Evolutionary conservation across 2,888 invertebrate genomes (phyloP).

Genomic region (Machimus rusticus): DNA sequence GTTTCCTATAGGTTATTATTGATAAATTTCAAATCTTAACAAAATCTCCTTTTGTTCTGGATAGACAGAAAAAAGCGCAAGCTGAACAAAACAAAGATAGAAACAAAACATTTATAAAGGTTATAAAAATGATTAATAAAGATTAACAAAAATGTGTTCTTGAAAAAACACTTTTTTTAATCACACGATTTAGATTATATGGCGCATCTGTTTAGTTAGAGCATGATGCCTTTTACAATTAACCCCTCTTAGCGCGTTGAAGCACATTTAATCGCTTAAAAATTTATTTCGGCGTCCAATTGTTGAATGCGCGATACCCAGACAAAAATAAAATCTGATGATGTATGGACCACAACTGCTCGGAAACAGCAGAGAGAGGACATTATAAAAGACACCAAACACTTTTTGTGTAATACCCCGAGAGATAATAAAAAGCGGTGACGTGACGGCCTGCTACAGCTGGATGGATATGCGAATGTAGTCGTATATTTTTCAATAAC

Average conservation of each 20-base stretch:
- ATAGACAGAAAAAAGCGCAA: no score
- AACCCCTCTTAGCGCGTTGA: neutral
- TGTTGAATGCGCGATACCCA: neutral
- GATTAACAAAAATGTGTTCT: neutral
- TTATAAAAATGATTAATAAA: neutral
- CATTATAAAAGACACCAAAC: neutral
- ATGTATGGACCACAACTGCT: neutral
- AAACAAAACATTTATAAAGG: neutral
- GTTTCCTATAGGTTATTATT: no score
- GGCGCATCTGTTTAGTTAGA: neutral
- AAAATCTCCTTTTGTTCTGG: no score
- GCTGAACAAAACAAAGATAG: no score
- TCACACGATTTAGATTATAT: neutral
- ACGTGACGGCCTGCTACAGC: neutral
- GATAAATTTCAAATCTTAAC: no score
- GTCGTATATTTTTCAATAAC: neutral
- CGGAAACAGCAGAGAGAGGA: neutral
- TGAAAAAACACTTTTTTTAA: neutral
- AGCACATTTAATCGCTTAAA: neutral
- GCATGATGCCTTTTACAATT: neutral
- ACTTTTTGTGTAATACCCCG: neutral
- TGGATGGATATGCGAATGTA: neutral
- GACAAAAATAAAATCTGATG: neutral
- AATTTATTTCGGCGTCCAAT: neutral
- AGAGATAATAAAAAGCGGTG: neutral